Percentiles rank a stretch among this genome's conserved stretches.
Evolutionary conservation across 64 coral and sea anemone species (phyloP).

Genomic region (Dendronephthya gigantea): DNA sequence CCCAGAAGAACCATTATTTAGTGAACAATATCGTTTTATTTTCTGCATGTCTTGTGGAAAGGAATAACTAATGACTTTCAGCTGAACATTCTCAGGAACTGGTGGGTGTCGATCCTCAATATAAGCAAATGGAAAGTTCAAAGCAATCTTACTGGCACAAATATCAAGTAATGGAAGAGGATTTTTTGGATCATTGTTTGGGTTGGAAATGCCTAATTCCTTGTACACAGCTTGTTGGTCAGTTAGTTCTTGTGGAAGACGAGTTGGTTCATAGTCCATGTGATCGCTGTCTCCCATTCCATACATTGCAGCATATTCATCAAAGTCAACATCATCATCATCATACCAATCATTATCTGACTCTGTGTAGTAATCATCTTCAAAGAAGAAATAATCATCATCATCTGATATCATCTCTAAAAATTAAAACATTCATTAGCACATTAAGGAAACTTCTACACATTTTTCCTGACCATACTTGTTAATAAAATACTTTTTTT

Average conservation of each 20-base stretch:
- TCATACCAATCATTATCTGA: not conserved
- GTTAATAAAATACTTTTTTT: too few species aligned
- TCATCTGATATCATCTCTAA: not conserved
- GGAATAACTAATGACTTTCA: conserved; percentile 67
- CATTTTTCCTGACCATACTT: too few species aligned
- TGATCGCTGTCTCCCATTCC: not conserved
- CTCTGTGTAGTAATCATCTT: not conserved
- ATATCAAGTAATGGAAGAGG: conserved; percentile 41
- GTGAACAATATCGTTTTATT: conserved; percentile 63
- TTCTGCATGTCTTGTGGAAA: conserved; percentile 64
- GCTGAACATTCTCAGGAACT: conserved; percentile 69
- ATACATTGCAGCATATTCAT: not conserved
- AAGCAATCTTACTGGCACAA: conserved; percentile 53
- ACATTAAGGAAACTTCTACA: too few species aligned
- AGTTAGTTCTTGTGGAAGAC: not conserved
- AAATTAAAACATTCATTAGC: not conserved
- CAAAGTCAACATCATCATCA: not conserved
- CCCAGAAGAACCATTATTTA: conserved; percentile 39
- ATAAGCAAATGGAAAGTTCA: conserved; percentile 80
- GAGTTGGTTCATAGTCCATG: not conserved
- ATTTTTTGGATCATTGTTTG: not conserved
- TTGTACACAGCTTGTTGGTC: not conserved
- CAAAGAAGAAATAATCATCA: not conserved
- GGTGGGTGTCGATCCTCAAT: conserved; percentile 73
- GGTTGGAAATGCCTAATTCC: not conserved